Evolutionary conservation across 2,888 invertebrate genomes (phyloP), one percentile per base, ranked within the genome.

Genomic region (Himalopsyche japonica): DNA sequence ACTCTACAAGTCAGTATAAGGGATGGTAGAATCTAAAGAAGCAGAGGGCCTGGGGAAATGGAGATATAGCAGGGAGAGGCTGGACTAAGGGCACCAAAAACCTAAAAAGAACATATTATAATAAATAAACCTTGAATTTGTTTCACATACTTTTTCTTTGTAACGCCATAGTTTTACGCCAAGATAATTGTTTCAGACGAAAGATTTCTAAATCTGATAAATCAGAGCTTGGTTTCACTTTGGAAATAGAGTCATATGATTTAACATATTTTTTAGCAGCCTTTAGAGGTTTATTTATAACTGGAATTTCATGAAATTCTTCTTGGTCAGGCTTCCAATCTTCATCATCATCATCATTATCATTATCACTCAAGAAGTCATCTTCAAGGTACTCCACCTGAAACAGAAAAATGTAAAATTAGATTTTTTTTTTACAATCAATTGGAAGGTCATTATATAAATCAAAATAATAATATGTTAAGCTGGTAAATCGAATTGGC

Each of bases 331-430:
- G 82, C 27, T 49, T 43, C 43, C 81, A 48, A 43, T 82, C 77
- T 0, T 27, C 37, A 49, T 82, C 76, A 48, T 82, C 76, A 48
- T 82, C 34, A 5, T 43, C 49, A 48, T 48, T 76, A 49, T 82
- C 76, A 77, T 82, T 34, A n/a, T 43, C 49, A 48, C 43, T 76
- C 30, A 70, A 76, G 47, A 48, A 64, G 43, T 83, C 80, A n/a
- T 83, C 83, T 30, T 84, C 81, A 0, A 81, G 34, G 30, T 70
- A 81, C 27, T 84, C 84, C 24, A 37, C 76, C 84, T 84, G 27
- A 18, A 64, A 47, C 12, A 57, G 5, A 30, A 57, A 3, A 32
- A 78, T 8, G 7, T 8, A 37, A 37, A 37, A 1, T 37, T 37
- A 10, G 10, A 37, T 10, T 10, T 10, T 10, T 8, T 37, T 37